phyloP scores from a whole-genome alignment of 1,140 invertebrate genomes.

The Pseudomyrmex pallidus region DNA sequence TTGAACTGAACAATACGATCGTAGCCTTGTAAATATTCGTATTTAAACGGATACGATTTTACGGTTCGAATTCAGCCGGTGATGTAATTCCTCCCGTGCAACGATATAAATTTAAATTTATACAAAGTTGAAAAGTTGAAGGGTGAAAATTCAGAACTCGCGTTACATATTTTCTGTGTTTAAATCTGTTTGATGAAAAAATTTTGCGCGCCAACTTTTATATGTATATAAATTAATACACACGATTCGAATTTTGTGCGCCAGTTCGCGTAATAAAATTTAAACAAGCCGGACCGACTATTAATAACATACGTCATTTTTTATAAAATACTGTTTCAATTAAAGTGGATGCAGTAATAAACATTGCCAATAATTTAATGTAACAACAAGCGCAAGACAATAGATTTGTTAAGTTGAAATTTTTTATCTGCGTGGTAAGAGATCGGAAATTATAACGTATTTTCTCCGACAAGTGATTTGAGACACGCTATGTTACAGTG shows the following conservation, averaged over 20 bases:
- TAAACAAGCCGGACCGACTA: slow-evolving; percentile 27
- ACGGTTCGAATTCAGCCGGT: slow-evolving; percentile 7
- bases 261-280: slow-evolving; percentile 2
- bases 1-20: slow-evolving; percentile 26
- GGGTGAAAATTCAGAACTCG: slow-evolving; percentile 18
- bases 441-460: slow-evolving; percentile 29
- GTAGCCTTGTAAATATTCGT: slow-evolving; percentile 36
- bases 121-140: too few relatives aligned
- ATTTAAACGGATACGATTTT: slow-evolving; percentile 29
- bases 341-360: slow-evolving; percentile 43
- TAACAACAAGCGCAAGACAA: slow-evolving; percentile 2
- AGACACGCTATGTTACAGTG: not conserved
- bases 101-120: too few relatives aligned
- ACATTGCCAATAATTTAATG: slow-evolving; percentile 44
- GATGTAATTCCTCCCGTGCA: not conserved
- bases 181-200: not conserved
- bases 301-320: slow-evolving; percentile 45
- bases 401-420: slow-evolving; percentile 11
- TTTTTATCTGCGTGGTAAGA: not conserved
- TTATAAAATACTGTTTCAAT: slow-evolving; percentile 31
- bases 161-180: not conserved
- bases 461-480: not conserved
- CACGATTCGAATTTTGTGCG: not conserved
- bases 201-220: too few relatives aligned
- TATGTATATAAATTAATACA: too few relatives aligned